Base-by-base conservation (phyloP, 2,888 invertebrate genomes). In the Reticulitermes lucifugus region DNA sequence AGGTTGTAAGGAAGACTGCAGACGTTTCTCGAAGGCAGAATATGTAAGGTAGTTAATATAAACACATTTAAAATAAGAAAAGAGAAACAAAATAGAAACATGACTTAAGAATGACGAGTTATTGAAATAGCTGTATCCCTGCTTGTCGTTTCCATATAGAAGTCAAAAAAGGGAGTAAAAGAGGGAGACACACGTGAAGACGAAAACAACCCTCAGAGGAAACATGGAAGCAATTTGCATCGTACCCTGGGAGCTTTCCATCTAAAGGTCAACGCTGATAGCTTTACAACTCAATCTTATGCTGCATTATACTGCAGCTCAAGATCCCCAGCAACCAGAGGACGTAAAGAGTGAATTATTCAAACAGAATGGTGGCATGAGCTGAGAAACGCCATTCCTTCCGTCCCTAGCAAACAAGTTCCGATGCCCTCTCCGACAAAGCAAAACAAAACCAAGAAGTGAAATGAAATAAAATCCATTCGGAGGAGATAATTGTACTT, bases 141-240 rank as follows among this genome's bases (percentile, higher is more conserved):
- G 25, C 25, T n/a, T 10, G 12, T 65, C n/a, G 65, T 65, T n/a
- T 25, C 65, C 65, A 65, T 65, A 65, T n/a, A 65, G 25, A 65
- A 65, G 65, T 65, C 65, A 41, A 14, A 35, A 73, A 73, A 73
- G 21, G 21, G 21, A 10, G 41, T 41, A 21, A 35, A 73, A 21
- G 73, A 73, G 18, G 6, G 1, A 77, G 10, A 77, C 43, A 51
- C 22, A 51, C 21, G 18, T 10, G 77, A 9, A 77, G 77, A 0
- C 7, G 41, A n/a, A 77, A 46, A 75, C 75, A 75, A 75, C 73
- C 46, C 83, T 70, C 84, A n/a, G 14, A 59, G 80, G 84, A 81
- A 46, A 81, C 84, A 80, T 84, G 73, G 71, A 84, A 81, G 81
- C 84, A 84, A 84, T 84, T 84, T 84, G 84, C 84, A 84, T 84